Conservation (phyloP, 1,140 invertebrate genomes). For the Papilio glaucus region DNA sequence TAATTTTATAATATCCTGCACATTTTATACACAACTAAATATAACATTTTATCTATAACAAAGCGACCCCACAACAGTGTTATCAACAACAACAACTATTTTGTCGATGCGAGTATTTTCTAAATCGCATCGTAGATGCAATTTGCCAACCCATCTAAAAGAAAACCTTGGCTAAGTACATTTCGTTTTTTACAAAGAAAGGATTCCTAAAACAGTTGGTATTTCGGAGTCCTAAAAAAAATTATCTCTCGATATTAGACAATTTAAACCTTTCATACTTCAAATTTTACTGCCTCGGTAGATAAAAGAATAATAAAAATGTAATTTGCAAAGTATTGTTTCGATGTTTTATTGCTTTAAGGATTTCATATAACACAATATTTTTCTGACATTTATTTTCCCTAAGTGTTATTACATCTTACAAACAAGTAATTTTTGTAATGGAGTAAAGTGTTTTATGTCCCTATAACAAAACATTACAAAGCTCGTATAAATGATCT, state of each 20-base stretch:
- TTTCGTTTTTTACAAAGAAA: background rate
- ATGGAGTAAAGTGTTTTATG: constrained; percentile 8
- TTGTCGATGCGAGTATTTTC: background rate
- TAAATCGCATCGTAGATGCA: background rate
- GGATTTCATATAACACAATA: constrained; percentile 7
- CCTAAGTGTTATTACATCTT: constrained; percentile 21
- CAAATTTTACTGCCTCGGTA: constrained; percentile 21
- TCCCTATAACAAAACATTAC: too few species aligned
- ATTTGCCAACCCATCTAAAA: background rate
- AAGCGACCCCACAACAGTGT: too few species aligned
- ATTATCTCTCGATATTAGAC: background rate
- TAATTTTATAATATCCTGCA: too few species aligned
- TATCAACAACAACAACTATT: background rate
- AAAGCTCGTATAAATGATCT: too few species aligned
- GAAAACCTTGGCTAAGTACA: background rate
- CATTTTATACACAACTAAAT: too few species aligned
- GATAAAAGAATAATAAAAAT: constrained; percentile 35
- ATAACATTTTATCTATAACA: too few species aligned
- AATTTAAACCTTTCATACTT: constrained; percentile 15
- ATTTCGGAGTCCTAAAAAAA: constrained; percentile 14
- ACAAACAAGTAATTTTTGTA: background rate
- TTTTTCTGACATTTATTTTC: constrained; percentile 18
- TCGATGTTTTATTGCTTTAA: background rate
- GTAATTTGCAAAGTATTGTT: constrained; percentile 25
- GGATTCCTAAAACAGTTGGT: background rate